Evolutionary conservation across 2,888 invertebrate genomes (phyloP), one percentile per base, ranked within the genome.

Genomic region (Phania funesta): DNA sequence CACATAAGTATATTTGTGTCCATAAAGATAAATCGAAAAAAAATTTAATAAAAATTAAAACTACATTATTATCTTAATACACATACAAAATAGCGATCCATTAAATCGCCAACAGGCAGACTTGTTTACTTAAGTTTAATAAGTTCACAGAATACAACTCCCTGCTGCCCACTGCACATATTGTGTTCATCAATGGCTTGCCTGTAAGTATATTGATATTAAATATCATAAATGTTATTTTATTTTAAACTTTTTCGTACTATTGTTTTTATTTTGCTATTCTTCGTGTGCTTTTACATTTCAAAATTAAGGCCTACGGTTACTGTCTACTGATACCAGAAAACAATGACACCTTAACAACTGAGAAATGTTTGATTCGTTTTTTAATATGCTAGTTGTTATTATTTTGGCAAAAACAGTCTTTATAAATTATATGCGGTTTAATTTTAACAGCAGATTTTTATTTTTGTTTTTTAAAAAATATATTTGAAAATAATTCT

Each of bases 241-340:
- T 38, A 48, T n/a, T 48, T 13, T 22, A 0, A 1, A 24, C 0
- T 7, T 13, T 0, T 54, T 54, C 26, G 11, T 48, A 11, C 18
- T n/a, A 7, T 26, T 26, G 22, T 26, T 52, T 35, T 44, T 16
- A 44, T 44, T 44, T 44, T 44, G n/a, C 9, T 29, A 7, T 6
- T 29, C 4, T 35, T 35, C 9, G 35, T 44, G 0, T 18, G 0
- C 13, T 8, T 44, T 44, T 18, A 16, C 16, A 44, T 44, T 44
- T 16, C 1, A 44, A 71, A 60, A 60, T 60, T 48, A 71, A 50
- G 38, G 58, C 48, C 48, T 71, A 60, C 48, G 71, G 71, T 60
- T 38, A 20, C 8, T 60, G 38, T 71, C 71, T 71, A 38, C 60
- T 54, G 54, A 54, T 41, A 54, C 26, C 20, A 18, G n/a, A 4